A percentile compares a stretch with the other conserved stretches of the same genome.
Conservation (phyloP, 2,113 vertebrate genomes). For the Eonycteris spelaea region DNA sequence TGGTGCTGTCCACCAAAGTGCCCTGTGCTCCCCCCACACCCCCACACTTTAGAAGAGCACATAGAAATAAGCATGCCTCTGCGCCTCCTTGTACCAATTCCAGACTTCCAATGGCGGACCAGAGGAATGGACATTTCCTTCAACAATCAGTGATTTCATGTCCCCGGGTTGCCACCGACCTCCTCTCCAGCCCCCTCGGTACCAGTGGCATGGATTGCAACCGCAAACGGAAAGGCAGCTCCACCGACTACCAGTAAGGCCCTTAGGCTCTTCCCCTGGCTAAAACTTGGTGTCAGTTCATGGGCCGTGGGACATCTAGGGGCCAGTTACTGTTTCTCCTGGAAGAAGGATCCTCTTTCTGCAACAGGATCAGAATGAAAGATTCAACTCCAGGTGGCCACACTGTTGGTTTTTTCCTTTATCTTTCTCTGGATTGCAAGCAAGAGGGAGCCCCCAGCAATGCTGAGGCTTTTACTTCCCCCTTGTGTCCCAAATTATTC, state of each 20-base stretch:
- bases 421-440: not conserved
- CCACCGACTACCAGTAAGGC: slow-evolving; percentile 97
- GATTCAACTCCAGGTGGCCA: not conserved
- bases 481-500: not conserved
- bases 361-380: not conserved
- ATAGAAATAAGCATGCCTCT: not conserved
- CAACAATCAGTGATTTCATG: slow-evolving; percentile 99
- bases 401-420: not conserved
- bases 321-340: not conserved
- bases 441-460: not conserved
- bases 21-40: no score
- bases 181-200: slow-evolving; percentile 95
- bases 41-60: not conserved
- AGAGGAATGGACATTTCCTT: slow-evolving; percentile 99
- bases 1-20: no score
- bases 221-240: slow-evolving; percentile 97
- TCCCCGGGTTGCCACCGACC: slow-evolving; percentile 92
- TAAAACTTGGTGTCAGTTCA: not conserved
- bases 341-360: not conserved
- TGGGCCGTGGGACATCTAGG: not conserved
- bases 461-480: not conserved
- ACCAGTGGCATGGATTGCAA: slow-evolving; percentile 93
- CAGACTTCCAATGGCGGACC: slow-evolving; percentile 99
- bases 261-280: not conserved
- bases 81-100: not conserved